Conservation (phyloP, 2,113 vertebrate genomes). For the Genyomyrus donnyi region DNA sequence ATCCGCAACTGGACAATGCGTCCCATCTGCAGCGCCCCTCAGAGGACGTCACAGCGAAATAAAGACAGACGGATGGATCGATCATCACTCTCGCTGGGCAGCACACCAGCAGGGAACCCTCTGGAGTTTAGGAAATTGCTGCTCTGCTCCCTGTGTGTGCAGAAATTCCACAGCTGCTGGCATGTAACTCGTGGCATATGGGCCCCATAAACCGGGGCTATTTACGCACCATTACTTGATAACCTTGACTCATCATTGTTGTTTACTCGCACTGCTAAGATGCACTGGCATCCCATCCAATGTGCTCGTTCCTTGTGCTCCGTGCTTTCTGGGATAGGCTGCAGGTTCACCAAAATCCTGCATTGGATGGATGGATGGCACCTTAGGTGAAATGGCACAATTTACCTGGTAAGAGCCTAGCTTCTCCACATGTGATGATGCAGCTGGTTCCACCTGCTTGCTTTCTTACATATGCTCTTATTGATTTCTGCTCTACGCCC, state of each 20-base stretch:
- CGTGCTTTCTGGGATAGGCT: not conserved
- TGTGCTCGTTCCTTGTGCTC: not conserved
- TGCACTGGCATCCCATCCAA: not conserved
- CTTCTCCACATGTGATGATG: not conserved
- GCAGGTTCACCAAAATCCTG: not conserved
- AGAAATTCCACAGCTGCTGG: not conserved
- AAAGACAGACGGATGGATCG: not conserved
- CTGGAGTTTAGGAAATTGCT: not conserved
- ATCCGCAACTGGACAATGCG: too few relatives aligned
- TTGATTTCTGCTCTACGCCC: not conserved
- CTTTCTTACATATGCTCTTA: not conserved
- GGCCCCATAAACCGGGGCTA: not conserved
- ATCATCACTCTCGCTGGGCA: too few relatives aligned
- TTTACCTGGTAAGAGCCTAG: not conserved
- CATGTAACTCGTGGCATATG: not conserved
- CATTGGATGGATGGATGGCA: not conserved
- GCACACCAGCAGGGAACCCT: not conserved
- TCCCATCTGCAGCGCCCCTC: too few relatives aligned
- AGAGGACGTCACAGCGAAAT: not conserved
- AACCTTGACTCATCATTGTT: not conserved
- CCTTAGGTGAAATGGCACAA: not conserved
- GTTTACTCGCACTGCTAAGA: not conserved
- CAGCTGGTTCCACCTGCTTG: not conserved
- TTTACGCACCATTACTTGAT: not conserved
- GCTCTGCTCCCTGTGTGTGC: not conserved